Base-by-base conservation (phyloP, 2,797 vertebrate genomes). In the Coranthus polyacanthus region DNA sequence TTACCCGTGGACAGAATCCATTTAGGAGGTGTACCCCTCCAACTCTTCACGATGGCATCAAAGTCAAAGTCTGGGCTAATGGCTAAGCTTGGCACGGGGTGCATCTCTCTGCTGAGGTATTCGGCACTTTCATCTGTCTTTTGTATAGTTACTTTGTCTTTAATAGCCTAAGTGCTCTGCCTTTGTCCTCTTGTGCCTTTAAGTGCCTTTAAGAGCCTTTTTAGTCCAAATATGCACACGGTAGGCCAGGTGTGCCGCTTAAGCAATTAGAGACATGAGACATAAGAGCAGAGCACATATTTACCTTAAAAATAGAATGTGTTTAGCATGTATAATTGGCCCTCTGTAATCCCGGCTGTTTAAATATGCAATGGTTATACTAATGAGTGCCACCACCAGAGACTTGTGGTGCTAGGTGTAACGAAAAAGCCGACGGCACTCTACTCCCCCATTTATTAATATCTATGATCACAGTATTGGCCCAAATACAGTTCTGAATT, bases 281-380 rank as follows among this genome's bases (percentile, higher is more conserved):
- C 39, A 59, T 55, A n/a, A 63, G 49, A 72, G 57, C 51, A 78
- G 41, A 73, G 68, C 65, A 82, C 52, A 90, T 85, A 84, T 88
- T 86, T 88, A 71, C 62, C 62, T 76, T 79, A 52, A 81, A 80
- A 81, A 80, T 68, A 74, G 67, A 76, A 64, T 46, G 55, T 61
- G 64, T 72, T 86, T 66, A 81, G 72, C 69, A 71, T 83, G 56
- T 75, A 62, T 70, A 88, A 89, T 78, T 80, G 61, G 57, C 69
- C 54, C 52, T 2, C 17, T 81, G 78, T 64, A 61, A 55, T 58
- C 45, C 60, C 77, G 45, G 43, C 55, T 81, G 63, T 44, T 81
- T 80, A 71, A 85, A 78, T 82, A 79, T 82, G 32, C 69, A 78
- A 45, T 53, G 34, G 64, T 78, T 73, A 55, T 72, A 77, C 50